phyloP scores from a whole-genome alignment of 2,797 vertebrate genomes.

The Fistularia commersonii region DNA sequence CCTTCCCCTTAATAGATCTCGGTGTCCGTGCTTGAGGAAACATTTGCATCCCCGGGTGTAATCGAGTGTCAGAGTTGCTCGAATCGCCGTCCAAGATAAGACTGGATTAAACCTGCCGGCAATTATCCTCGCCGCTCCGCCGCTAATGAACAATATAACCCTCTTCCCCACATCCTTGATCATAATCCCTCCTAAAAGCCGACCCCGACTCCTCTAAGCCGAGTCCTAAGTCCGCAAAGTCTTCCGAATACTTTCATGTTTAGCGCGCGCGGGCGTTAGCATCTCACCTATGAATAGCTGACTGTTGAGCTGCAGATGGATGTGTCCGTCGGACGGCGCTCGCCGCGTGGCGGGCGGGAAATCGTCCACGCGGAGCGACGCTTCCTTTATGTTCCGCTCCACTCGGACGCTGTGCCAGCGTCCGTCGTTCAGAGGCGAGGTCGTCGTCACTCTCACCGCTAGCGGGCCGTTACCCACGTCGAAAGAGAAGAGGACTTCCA shows the following conservation, averaged over 20 bases:
- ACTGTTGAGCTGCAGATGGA: conserved; percentile 93
- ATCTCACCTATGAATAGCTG: conserved; percentile 90
- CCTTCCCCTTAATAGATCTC: background rate
- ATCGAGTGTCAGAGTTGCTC: background rate
- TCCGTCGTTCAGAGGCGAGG: conserved; percentile 80
- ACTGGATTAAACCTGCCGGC: conserved; percentile 3
- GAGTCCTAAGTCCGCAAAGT: background rate
- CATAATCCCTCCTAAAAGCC: conserved; percentile 1
- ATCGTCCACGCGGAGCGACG: conserved; percentile 82
- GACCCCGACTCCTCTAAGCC: conserved; percentile 1
- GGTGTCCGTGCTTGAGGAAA: background rate
- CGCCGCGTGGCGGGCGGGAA: conserved; percentile 66
- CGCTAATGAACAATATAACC: conserved; percentile 17
- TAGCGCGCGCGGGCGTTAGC: background rate
- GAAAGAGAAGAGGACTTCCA: conserved; percentile 87
- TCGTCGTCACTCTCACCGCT: conserved; percentile 79
- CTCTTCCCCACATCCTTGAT: background rate
- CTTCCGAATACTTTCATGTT: conserved; percentile 1
- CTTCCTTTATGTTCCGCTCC: conserved; percentile 91
- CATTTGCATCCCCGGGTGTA: background rate
- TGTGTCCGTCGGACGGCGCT: conserved; percentile 86
- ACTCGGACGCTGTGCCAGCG: conserved; percentile 90
- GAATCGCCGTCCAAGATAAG: background rate
- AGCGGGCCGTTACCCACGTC: conserved; percentile 93
- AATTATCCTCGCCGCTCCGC: conserved; percentile 12